phyloP scores from a whole-genome alignment of 2,113 vertebrate species.

The Lagenorhynchus albirostris region DNA sequence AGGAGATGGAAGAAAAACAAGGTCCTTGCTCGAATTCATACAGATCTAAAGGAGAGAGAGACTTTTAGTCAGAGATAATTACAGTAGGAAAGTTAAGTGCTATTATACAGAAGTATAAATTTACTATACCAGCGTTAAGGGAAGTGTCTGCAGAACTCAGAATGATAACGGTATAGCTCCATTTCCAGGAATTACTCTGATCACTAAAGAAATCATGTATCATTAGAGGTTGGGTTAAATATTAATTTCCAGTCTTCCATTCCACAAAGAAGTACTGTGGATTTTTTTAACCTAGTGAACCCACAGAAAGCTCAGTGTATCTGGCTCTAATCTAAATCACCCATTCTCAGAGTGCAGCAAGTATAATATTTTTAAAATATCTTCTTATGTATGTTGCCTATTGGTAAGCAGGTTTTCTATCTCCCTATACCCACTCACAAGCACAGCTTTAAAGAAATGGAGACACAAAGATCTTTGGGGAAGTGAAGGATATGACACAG shows the following conservation, averaged over 20 bases:
- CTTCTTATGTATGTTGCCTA: background rate
- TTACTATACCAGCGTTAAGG: background rate
- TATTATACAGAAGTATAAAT: background rate
- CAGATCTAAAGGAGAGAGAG: background rate
- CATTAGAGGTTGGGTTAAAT: background rate
- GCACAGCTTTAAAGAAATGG: background rate
- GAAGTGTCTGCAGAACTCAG: background rate
- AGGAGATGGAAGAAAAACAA: background rate
- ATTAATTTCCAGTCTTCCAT: constrained; percentile 5
- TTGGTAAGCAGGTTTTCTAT: background rate
- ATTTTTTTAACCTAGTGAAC: background rate
- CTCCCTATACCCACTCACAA: background rate
- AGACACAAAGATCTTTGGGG: background rate
- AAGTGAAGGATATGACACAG: background rate
- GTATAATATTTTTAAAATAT: background rate
- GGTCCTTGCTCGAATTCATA: background rate
- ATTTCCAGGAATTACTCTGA: background rate
- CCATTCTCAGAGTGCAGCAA: background rate
- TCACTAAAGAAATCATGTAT: background rate
- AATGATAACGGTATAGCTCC: background rate
- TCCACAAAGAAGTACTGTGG: background rate
- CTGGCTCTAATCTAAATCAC: background rate
- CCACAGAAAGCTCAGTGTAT: background rate
- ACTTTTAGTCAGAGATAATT: background rate
- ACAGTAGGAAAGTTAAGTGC: background rate